Conservation (phyloP, 1,140 invertebrate genomes). For the Sycophila sp. region DNA sequence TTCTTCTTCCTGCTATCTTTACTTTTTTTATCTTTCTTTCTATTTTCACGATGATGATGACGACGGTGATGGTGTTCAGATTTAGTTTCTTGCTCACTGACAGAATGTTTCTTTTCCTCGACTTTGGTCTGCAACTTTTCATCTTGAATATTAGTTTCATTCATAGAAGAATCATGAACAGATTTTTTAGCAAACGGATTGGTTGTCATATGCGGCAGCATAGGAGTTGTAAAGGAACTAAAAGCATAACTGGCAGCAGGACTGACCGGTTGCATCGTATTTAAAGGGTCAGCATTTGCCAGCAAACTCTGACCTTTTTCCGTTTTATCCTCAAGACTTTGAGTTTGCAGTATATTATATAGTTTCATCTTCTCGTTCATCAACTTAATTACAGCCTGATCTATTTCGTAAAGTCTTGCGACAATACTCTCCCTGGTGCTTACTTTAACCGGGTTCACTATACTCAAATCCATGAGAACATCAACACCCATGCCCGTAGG, state of each 20-base stretch:
- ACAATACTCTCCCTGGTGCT: constrained; percentile 49
- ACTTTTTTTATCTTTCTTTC: constrained; percentile 39
- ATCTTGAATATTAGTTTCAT: background rate
- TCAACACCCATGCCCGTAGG: background rate
- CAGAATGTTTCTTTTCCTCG: constrained; percentile 28
- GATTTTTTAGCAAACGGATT: background rate
- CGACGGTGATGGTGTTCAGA: too few species aligned
- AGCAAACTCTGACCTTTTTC: background rate
- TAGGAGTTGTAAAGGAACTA: background rate
- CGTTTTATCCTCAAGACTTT: background rate
- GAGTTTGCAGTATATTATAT: constrained; percentile 53
- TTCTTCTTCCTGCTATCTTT: constrained; percentile 36
- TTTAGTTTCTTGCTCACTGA: constrained; percentile 41
- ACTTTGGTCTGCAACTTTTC: background rate
- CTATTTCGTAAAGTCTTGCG: constrained; percentile 60
- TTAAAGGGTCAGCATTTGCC: background rate
- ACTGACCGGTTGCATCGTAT: background rate
- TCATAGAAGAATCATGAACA: background rate
- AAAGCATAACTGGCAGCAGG: background rate
- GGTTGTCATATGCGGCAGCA: background rate
- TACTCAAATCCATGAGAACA: background rate
- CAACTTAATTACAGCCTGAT: constrained; percentile 59
- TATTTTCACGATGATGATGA: constrained; percentile 23
- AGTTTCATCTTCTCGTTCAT: constrained; percentile 59
- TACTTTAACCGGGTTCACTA: constrained; percentile 1